Base-by-base conservation (phyloP, 2,888 invertebrate species). In the Eulithis testata region DNA sequence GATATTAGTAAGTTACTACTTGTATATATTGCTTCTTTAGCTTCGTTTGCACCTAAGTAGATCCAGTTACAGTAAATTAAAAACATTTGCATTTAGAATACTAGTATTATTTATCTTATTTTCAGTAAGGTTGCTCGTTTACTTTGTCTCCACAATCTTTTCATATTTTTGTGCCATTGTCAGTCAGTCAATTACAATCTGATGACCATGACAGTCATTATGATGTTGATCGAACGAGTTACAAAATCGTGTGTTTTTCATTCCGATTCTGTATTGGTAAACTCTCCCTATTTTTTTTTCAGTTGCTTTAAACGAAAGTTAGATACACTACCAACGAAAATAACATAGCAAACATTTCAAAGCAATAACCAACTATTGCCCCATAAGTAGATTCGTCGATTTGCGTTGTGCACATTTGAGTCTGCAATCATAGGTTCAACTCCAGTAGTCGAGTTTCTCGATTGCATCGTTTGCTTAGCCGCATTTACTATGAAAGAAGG, bases 351-450 rank as follows among this genome's bases (percentile, higher is more conserved):
- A 67, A 63, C 53, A 53, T 50, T 44, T 11, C 40, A 52, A 40
- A 49, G 49, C 40, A 51, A 57, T 31, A 43, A 31, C 21, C 21
- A 53, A 59, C 53, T 54, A 58, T 59, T 45, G 45, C 4, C 12
- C 31, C 56, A 47, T 27, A 56, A 43, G 53, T 54, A 54, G 58
- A 63, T 65, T 61, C 47, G 65, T 44, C 49, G 60, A 69, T 64
- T 66, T 56, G 57, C 56, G 56, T 60, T 60, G 49, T 50, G 53
- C 60, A 67, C 60, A 63, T 66, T 66, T 63, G 69, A 73, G 69
- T 59, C 69, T 73, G 72, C 80, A 80, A 77, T 77, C 74, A 78
- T 65, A 61, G 55, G 70, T 63, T 65, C 72, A 75, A 74, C 74
- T 63, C 61, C 66, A 75, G 74, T 66, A 63, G 75, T 75, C 57